Conservation (phyloP, 2,888 invertebrate genomes). For the Drosophila subquinaria region DNA sequence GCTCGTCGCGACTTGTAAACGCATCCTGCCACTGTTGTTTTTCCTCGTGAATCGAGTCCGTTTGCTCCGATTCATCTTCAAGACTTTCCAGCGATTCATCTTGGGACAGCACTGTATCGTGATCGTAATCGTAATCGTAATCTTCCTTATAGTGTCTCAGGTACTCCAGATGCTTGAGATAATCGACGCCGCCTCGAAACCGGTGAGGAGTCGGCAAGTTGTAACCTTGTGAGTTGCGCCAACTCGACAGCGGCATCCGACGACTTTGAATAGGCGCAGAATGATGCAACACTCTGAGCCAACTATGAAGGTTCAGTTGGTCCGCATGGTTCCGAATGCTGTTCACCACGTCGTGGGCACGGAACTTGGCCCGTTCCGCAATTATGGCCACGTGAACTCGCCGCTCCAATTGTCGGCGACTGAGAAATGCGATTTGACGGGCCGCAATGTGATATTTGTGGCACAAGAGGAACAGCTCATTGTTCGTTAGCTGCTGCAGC, state of each 20-base stretch:
- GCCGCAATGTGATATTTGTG: conserved; percentile 28
- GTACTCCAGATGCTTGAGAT: not conserved
- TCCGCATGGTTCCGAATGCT: not conserved
- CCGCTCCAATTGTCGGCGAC: conserved; percentile 46
- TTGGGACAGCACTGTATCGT: not conserved
- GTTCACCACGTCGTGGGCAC: conserved; percentile 21
- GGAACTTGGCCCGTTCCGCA: conserved; percentile 47
- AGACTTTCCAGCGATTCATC: not conserved
- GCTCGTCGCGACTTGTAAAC: not conserved
- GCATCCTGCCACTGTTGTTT: not conserved
- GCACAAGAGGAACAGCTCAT: conserved; percentile 50
- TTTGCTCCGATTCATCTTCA: conserved; percentile 1
- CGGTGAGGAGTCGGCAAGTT: conserved; percentile 7
- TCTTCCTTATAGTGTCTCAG: not conserved
- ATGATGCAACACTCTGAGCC: conserved; percentile 1
- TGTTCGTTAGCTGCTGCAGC: conserved; percentile 34
- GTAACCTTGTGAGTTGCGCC: not conserved
- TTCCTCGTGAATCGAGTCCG: not conserved
- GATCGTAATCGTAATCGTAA: too few relatives aligned
- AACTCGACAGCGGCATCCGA: conserved; percentile 2
- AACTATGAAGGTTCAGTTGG: not conserved
- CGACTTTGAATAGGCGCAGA: not conserved
- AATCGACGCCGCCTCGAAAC: conserved; percentile 35
- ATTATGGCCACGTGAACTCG: conserved; percentile 57
- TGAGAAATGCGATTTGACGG: not conserved